phyloP scores from a whole-genome alignment of 2,113 vertebrate genomes.

The Triplophysa dalaica region DNA sequence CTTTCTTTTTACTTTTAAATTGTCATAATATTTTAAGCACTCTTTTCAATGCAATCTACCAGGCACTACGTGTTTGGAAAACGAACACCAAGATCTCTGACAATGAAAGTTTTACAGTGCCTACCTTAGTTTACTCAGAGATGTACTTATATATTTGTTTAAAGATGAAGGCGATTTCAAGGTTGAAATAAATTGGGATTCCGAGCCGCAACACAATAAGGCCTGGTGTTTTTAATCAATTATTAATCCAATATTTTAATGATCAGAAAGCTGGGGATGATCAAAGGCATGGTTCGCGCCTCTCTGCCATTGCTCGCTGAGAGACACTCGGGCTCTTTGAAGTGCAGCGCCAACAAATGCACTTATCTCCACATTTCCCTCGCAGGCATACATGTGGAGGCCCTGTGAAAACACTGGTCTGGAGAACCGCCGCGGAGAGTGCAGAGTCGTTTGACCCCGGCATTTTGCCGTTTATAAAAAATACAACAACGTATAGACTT shows the following conservation, averaged over 20 bases:
- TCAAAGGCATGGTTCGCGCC: conserved; percentile 79
- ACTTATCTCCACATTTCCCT: conserved; percentile 71
- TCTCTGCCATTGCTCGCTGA: conserved; percentile 71
- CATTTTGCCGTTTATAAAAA: conserved; percentile 42
- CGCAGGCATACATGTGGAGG: conserved; percentile 56
- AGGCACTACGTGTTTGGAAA: neutral
- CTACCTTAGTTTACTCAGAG: neutral
- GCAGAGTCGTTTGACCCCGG: conserved; percentile 61
- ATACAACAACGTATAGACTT: conserved; percentile 9
- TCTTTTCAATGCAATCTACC: neutral
- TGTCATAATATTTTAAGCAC: neutral
- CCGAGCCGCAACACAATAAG: conserved; percentile 73
- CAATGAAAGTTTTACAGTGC: neutral
- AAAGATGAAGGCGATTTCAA: conserved; percentile 54
- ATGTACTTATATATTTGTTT: conserved; percentile 47
- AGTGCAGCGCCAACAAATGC: conserved; percentile 76
- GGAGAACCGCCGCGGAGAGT: conserved; percentile 50
- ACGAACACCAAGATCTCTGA: neutral
- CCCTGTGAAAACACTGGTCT: conserved; percentile 63
- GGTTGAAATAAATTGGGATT: conserved; percentile 67
- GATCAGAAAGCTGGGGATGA: conserved; percentile 78
- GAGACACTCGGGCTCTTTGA: conserved; percentile 73
- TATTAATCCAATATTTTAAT: conserved; percentile 87
- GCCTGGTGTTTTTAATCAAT: conserved; percentile 82
- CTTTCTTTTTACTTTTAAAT: neutral